Evolutionary conservation across 2,797 vertebrate genomes (phyloP), one percentile per base, ranked within the genome.

Genomic region (Yasuhikotakia modesta): DNA sequence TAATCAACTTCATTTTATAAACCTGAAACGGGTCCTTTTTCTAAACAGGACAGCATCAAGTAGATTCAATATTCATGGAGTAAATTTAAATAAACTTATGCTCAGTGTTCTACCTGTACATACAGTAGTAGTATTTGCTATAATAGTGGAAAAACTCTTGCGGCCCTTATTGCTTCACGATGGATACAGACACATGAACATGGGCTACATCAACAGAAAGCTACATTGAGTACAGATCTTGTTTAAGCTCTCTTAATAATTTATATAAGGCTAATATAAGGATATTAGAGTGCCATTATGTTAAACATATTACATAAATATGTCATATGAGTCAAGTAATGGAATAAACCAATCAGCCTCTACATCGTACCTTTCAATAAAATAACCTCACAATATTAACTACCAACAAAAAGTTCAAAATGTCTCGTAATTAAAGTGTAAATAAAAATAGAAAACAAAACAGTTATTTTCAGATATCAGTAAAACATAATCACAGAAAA

Each of bases 121-220:
- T 65, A 80, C 50, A 70, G 52, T 46, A 12, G 7, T 19, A 67
- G 35, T 53, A 66, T 73, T 21, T 32, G 73, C 66, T 53, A 77
- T 46, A 57, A 66, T 21, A 78, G 66, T 71, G 61, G 74, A 71
- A 66, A 73, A 77, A 50, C 55, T 61, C 39, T 24, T 78, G 63
- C 30, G 78, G 73, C 70, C 52, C 46, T 84, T 84, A 84, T 84
- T 84, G 83, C 83, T 84, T 82, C 30, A 73, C 72, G 58, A 52
- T 14, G 5, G 58, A 39, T 16, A 61, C 43, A 46, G n/a, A 21
- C 55, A 30, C n/a, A 48, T 19, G 4, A 14, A 48, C 12, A 48
- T 19, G 24, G 24, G 13, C 35, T 71, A 71, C 39, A 75, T 45
- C 11, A 66, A 75, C 32, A 14, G 21, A 35, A 17, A 43, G 21